Evolutionary conservation across 23 tunicate species (phyloP), one percentile per base, ranked within the genome.

Genomic region (Styela plicata): DNA sequence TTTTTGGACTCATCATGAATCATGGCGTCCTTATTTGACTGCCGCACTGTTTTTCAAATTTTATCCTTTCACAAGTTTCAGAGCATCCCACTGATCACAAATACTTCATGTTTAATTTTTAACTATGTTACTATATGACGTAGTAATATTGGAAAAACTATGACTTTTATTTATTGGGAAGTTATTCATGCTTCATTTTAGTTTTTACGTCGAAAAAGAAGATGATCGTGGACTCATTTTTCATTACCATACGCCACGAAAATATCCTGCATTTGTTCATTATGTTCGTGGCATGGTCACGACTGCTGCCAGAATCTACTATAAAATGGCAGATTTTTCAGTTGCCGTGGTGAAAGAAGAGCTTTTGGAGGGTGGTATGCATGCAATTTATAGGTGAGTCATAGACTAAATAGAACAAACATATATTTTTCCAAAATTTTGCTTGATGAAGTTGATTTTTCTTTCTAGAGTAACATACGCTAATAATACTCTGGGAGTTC

Each of bases 161-260:
- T n/a, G n/a, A 21, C 71, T 29, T 1, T 67, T 67, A 16, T 25
- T 25, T 67, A 67, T 67, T 24, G 30, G 17, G 30, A 16, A 18
- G 22, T 67, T 25, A 67, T 29, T 67, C 30, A 33, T 44, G 21
- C 17, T 31, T 33, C 68, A 13, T 33, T 34, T 17, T 34, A 83
- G 86, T 34, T 83, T 83, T 30, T 83, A 83, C 86, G 86, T 83
- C 25, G 86, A 83, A 3, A 63, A 83, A 23, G 86, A 83, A 32
- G 86, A 83, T 52, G 80, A 74, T 7, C 70, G 62, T n/a, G 86
- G 86, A 22, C 53, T 83, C 25, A 71, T 63, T 26, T 83, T 83
- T 29, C 86, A 83, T 23, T 83, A 83, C 80, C 73, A 83, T 79
- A 83, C 86, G 25, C 74, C 86, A 2, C 86, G 86, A 73, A 83